phyloP scores from a whole-genome alignment of 2,888 invertebrate genomes.

The Cenopis cana region DNA sequence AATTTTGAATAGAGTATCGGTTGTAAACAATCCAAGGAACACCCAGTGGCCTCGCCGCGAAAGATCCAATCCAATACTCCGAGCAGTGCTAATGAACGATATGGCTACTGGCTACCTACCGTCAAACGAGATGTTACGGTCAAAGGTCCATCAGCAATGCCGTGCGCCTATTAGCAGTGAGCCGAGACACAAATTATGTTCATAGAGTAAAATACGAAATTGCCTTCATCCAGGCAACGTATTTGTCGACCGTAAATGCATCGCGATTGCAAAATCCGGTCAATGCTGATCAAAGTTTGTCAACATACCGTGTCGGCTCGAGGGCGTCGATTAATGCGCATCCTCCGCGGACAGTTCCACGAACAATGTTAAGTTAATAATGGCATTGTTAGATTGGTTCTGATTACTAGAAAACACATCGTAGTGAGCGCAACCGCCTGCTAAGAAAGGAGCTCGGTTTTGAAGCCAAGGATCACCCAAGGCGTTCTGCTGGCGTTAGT shows the following conservation, averaged over 20 bases:
- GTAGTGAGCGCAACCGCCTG: conserved; percentile 70
- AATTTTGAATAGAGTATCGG: conserved; percentile 8
- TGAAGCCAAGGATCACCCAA: conserved; percentile 85
- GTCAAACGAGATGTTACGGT: conserved; percentile 32
- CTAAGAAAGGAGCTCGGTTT: conserved; percentile 84
- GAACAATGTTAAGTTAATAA: conserved; percentile 22
- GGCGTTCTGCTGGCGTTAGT: conserved; percentile 81
- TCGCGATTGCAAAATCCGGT: conserved; percentile 31
- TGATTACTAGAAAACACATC: conserved; percentile 65
- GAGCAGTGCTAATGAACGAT: conserved; percentile 50
- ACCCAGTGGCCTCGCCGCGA: conserved; percentile 47
- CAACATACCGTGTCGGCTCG: conserved; percentile 39
- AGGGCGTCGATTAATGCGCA: conserved; percentile 34
- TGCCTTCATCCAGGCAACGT: conserved; percentile 10
- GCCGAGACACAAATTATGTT: not conserved
- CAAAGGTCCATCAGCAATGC: conserved; percentile 22
- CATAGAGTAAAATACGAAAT: conserved; percentile 19
- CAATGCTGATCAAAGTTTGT: conserved; percentile 41
- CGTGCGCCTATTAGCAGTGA: not conserved
- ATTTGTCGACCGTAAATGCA: conserved; percentile 9
- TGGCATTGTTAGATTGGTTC: conserved; percentile 28
- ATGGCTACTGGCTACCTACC: conserved; percentile 26
- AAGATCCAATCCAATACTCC: conserved; percentile 49
- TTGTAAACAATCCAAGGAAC: conserved; percentile 12
- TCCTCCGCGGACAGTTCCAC: conserved; percentile 21